These are phyloP conservation scores for Melitaea athalia DNA, from an alignment of 2,888 invertebrate species.

Conservation along the genomic window DNA sequence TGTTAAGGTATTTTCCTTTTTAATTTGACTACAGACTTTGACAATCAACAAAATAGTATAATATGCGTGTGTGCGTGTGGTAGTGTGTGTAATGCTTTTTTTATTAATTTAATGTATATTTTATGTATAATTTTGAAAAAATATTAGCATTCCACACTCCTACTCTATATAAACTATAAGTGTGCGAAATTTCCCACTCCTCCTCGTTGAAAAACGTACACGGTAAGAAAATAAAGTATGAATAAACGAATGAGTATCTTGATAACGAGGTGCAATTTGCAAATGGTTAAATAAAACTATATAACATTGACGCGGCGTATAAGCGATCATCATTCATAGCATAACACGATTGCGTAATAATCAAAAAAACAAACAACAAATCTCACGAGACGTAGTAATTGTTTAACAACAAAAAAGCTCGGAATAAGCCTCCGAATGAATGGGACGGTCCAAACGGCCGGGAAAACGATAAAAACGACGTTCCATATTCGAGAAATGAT, in stretches of 20 bases:
- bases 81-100: no score
- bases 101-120: no score
- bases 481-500: constrained; percentile 82
- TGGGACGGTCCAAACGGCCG: constrained; percentile 63
- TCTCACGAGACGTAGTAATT: constrained; percentile 56
- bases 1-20: no score
- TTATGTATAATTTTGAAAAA: no score
- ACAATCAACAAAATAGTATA: no score
- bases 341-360: constrained; percentile 45
- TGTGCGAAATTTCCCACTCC: no score
- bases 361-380: constrained; percentile 56
- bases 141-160: no score
- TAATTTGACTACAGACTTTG: no score
- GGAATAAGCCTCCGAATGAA: constrained; percentile 56
- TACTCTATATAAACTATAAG: no score
- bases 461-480: constrained; percentile 80
- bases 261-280: neutral
- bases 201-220: no score
- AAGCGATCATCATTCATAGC: constrained; percentile 26
- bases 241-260: neutral
- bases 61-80: no score
- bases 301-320: neutral
- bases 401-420: constrained; percentile 62
- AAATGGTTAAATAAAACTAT: neutral
- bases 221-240: no score